These are phyloP conservation scores for Toxotes chatareus DNA, from an alignment of 2,113 vertebrate species.

Conservation along the genomic window DNA sequence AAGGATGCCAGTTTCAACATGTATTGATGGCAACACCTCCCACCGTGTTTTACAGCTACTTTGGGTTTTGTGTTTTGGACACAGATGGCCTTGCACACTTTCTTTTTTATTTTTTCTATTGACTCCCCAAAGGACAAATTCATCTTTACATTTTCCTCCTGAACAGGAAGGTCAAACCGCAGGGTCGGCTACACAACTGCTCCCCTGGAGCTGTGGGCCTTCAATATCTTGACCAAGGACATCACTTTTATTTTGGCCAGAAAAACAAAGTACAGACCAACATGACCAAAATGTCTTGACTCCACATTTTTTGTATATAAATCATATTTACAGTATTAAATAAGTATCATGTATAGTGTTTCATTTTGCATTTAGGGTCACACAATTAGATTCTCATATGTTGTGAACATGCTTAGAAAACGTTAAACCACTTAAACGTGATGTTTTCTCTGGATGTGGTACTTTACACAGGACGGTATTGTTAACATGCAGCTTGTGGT, in stretches of 20 bases:
- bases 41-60: constrained; percentile 44
- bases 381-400: not conserved
- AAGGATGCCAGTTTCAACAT: constrained; percentile 29
- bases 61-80: constrained; percentile 51
- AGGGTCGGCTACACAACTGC: constrained; percentile 46
- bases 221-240: constrained; percentile 48
- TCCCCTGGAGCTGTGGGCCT: constrained; percentile 53
- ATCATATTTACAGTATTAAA: not conserved
- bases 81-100: constrained; percentile 37
- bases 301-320: not conserved
- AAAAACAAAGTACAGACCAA: constrained; percentile 14
- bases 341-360: not conserved
- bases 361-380: not conserved
- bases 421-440: not conserved
- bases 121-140: constrained; percentile 64
- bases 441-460: not conserved
- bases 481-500: too few species aligned
- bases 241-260: constrained; percentile 13
- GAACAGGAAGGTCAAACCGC: constrained; percentile 63
- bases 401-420: not conserved
- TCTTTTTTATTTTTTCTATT: constrained; percentile 51
- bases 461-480: not conserved
- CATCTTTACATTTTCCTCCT: constrained; percentile 56
- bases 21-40: constrained; percentile 39
- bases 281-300: not conserved